These are phyloP conservation scores for Motacilla tschutschensis DNA, from an alignment of 2,113 vertebrate species.

Conservation along the genomic window DNA sequence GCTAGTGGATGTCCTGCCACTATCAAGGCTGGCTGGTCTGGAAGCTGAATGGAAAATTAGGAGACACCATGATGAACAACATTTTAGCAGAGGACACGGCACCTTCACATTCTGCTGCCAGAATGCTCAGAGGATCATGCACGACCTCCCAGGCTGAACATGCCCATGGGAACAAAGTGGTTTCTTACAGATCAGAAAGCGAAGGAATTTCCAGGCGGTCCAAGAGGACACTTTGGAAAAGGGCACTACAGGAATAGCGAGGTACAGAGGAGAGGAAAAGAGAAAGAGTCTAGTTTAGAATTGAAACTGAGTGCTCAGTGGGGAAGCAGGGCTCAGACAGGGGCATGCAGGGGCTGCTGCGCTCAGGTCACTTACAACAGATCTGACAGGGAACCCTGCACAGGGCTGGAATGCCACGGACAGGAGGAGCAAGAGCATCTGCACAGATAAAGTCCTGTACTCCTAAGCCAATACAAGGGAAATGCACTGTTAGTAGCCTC, in stretches of 20 bases:
- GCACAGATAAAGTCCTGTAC: constrained; percentile 64
- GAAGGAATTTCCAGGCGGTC: constrained; percentile 64
- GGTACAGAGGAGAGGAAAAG: constrained; percentile 38
- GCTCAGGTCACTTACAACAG: constrained; percentile 78
- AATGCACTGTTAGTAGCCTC: constrained; percentile 36
- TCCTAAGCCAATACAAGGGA: constrained; percentile 68
- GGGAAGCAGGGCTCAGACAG: neutral
- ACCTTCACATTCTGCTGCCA: constrained; percentile 67
- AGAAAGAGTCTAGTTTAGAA: constrained; percentile 50
- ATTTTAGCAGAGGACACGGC: constrained; percentile 42
- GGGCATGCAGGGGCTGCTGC: constrained; percentile 30
- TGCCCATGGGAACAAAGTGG: constrained; percentile 55
- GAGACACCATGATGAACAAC: constrained; percentile 70
- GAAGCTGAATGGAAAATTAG: constrained; percentile 84
- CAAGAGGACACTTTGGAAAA: constrained; percentile 58
- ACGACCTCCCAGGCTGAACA: constrained; percentile 64
- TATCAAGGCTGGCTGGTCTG: constrained; percentile 95
- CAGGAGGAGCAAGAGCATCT: constrained; percentile 67
- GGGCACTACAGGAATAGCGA: constrained; percentile 43
- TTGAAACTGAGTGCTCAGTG: constrained; percentile 46
- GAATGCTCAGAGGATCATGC: constrained; percentile 72
- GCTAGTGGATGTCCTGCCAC: constrained; percentile 93
- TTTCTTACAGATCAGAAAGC: constrained; percentile 60
- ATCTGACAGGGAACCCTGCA: constrained; percentile 80
- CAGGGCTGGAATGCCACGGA: constrained; percentile 64